These are phyloP conservation scores for Thalassarche chlororhynchos DNA, from an alignment of 2,113 vertebrate species.

Conservation along the genomic window DNA sequence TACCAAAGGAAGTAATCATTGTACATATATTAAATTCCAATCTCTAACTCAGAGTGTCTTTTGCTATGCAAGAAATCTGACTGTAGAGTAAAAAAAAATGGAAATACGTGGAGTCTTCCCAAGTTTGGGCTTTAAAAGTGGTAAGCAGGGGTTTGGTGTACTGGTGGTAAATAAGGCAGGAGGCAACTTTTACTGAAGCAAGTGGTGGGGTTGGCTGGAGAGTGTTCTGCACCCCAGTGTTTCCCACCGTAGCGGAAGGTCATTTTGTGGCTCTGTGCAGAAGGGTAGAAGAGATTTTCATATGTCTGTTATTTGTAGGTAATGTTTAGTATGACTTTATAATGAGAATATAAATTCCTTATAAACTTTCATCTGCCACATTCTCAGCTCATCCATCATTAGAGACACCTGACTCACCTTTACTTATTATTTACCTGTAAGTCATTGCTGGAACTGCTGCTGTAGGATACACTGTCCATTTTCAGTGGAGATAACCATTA, in stretches of 20 bases:
- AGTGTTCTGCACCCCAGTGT: neutral
- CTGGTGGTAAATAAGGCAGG: neutral
- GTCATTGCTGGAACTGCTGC: neutral
- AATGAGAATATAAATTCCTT: neutral
- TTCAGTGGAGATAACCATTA: neutral
- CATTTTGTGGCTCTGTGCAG: neutral
- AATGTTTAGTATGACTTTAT: neutral
- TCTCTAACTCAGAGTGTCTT: neutral
- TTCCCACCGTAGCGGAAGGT: accelerated
- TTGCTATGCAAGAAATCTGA: constrained; percentile 14
- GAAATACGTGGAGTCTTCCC: neutral
- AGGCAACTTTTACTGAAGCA: neutral
- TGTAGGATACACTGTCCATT: neutral
- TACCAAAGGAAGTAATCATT: constrained; percentile 62
- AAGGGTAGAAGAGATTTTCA: neutral
- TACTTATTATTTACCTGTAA: neutral
- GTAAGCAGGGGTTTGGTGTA: neutral
- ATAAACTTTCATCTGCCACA: neutral
- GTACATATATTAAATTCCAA: constrained; percentile 50
- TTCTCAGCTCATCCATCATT: neutral
- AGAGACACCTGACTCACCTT: neutral
- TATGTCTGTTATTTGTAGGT: neutral
- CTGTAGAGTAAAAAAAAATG: neutral
- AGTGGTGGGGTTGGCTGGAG: neutral
- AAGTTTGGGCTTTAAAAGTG: neutral